Conservation (phyloP, 23 tunicate species). For the Styela plicata region DNA sequence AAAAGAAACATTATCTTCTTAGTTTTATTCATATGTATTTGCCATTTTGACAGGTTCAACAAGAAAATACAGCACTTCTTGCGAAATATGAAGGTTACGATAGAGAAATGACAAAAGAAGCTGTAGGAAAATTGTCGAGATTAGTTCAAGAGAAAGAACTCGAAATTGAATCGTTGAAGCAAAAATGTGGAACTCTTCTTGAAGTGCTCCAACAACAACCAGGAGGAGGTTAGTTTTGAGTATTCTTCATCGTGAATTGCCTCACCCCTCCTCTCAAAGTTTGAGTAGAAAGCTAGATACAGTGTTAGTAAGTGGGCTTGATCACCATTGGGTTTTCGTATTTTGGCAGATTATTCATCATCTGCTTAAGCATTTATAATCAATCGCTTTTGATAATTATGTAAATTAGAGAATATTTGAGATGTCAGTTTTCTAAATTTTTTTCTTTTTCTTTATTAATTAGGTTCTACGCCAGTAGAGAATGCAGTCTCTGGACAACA, state of each 20-base stretch:
- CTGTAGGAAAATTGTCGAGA: constrained; percentile 62
- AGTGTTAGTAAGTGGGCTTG: too few species aligned
- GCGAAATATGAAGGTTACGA: constrained; percentile 75
- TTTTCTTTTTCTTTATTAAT: background rate
- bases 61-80: constrained; percentile 44
- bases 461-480: background rate
- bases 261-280: too few species aligned
- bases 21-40: too few species aligned
- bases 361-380: too few species aligned
- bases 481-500: constrained; percentile 42
- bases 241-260: too few species aligned
- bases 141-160: constrained; percentile 76
- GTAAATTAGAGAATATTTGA: background rate
- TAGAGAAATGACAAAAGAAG: constrained; percentile 77
- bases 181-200: constrained; percentile 68
- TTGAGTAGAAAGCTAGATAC: too few species aligned
- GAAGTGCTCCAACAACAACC: constrained; percentile 87
- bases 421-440: background rate
- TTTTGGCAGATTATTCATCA: too few species aligned
- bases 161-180: constrained; percentile 72
- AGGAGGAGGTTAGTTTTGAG: constrained; percentile 27
- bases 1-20: too few species aligned
- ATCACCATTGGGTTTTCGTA: too few species aligned
- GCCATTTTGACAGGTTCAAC: constrained; percentile 42
- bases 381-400: too few species aligned